Percentiles rank a stretch among this genome's conserved stretches.
Evolutionary conservation across 92 coral and sea anemone genomes (phyloP).

Genomic region (Palythoa caribaeorum): DNA sequence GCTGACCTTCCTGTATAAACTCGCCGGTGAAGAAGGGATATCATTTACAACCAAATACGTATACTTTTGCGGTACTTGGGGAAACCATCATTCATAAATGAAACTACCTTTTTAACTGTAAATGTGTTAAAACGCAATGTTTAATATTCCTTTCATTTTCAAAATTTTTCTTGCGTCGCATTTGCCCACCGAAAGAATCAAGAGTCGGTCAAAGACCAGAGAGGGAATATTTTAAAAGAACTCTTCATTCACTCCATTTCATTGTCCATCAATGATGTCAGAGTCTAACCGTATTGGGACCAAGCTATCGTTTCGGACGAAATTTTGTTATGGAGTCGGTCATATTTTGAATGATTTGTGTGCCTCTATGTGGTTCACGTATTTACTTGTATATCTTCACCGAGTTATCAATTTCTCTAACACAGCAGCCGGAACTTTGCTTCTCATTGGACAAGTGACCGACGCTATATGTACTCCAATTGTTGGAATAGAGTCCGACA

Average conservation of each 20-base stretch:
- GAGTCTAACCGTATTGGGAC: not conserved
- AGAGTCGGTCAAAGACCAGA: not conserved
- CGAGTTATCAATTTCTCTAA: constrained; percentile 85
- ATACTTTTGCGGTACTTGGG: too few relatives aligned
- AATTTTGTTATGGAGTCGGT: constrained; percentile 87
- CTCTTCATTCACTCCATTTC: not conserved
- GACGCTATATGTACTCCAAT: constrained; percentile 93
- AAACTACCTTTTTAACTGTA: too few relatives aligned
- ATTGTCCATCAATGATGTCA: not conserved
- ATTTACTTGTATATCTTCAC: constrained; percentile 88
- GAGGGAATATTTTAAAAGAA: not conserved
- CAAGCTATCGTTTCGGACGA: constrained; percentile 80
- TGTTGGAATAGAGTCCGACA: constrained; percentile 95
- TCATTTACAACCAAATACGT: too few relatives aligned
- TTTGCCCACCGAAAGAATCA: not conserved
- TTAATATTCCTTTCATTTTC: too few relatives aligned
- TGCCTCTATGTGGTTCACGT: constrained; percentile 98
- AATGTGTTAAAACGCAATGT: too few relatives aligned
- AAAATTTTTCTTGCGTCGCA: not conserved
- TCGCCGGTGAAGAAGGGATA: too few relatives aligned
- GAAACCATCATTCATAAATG: too few relatives aligned
- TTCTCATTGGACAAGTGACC: constrained; percentile 94
- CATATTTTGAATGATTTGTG: constrained; percentile 93
- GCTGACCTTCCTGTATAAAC: too few relatives aligned
- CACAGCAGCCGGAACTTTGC: constrained; percentile 76